Conservation (phyloP, 2,113 vertebrate genomes). For the Uria lomvia region DNA sequence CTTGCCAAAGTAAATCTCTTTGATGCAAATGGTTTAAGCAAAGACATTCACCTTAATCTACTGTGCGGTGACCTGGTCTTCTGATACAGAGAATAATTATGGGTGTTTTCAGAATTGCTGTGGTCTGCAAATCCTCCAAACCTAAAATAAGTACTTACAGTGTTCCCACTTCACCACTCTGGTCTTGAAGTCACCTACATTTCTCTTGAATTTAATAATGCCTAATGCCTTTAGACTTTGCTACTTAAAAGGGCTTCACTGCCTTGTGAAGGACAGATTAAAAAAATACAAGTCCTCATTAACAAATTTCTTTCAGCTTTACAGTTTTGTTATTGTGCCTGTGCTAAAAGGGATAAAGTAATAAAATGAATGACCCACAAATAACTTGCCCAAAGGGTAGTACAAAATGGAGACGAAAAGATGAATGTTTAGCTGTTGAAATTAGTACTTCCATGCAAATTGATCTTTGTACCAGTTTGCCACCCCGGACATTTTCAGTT, state of each 20-base stretch:
- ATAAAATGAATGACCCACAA: neutral
- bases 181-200: neutral
- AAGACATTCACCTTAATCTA: conserved; percentile 60
- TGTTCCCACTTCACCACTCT: conserved; percentile 3
- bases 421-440: conserved; percentile 40
- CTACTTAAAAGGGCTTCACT: neutral
- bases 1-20: conserved; percentile 68
- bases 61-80: conserved; percentile 23
- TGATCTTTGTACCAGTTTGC: conserved; percentile 9
- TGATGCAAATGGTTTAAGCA: conserved; percentile 50
- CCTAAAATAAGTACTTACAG: neutral
- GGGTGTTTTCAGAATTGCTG: conserved; percentile 42
- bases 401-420: conserved; percentile 25
- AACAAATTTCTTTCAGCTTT: neutral
- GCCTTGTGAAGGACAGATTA: neutral
- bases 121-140: conserved; percentile 15
- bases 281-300: neutral
- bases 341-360: neutral
- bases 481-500: conserved; percentile 53
- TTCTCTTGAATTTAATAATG: conserved; percentile 14
- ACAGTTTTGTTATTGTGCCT: neutral
- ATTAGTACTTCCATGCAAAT: conserved; percentile 53
- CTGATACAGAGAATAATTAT: conserved; percentile 43
- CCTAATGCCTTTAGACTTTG: neutral
- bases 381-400: neutral